A percentile compares a stretch with the other conserved stretches of the same genome.
These are phyloP conservation scores for Catharus bicknelli DNA, from an alignment of 2,113 vertebrate genomes.

Conservation along the genomic window DNA sequence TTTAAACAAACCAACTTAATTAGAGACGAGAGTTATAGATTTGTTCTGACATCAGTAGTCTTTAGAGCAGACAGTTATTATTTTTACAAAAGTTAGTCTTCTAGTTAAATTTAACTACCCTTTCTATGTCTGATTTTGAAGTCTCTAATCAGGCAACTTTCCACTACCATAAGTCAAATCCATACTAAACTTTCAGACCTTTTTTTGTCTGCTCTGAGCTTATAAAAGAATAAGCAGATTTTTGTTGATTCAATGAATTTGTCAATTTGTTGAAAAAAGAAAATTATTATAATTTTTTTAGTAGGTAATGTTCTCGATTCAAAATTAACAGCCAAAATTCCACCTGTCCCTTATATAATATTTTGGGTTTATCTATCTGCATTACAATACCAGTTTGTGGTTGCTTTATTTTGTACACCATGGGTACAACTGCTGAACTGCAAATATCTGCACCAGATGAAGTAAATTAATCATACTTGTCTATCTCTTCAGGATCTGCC, in stretches of 20 bases:
- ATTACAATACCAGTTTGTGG: background rate
- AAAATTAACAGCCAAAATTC: background rate
- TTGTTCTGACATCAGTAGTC: background rate
- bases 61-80: background rate
- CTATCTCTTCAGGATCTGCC: background rate
- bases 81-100: background rate
- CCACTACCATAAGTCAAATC: background rate
- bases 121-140: background rate
- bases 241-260: background rate
- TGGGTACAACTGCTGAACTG: background rate
- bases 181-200: background rate
- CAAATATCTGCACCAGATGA: fast-evolving
- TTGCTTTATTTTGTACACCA: background rate
- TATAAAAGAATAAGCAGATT: background rate
- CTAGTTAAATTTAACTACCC: conserved; percentile 4
- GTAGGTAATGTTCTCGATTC: fast-evolving
- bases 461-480: background rate
- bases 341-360: background rate
- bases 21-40: background rate
- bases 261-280: background rate
- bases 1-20: conserved; percentile 17
- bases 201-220: background rate
- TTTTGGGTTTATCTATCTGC: background rate
- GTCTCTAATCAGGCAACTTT: conserved; percentile 7
- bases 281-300: background rate